These are phyloP conservation scores for Canis aureus DNA, from an alignment of 2,113 vertebrate species.

Conservation along the genomic window DNA sequence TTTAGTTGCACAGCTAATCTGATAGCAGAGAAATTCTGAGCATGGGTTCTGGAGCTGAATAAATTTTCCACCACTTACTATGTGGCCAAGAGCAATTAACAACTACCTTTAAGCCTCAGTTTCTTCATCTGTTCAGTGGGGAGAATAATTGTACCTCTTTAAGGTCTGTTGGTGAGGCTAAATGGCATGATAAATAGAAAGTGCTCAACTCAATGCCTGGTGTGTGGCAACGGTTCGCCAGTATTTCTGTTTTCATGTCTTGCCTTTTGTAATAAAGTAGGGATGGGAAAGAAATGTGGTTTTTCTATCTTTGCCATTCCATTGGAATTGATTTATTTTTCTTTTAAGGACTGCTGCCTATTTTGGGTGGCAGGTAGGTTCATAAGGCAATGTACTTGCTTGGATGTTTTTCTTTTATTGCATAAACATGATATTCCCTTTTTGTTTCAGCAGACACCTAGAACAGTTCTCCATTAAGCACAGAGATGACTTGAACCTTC, in stretches of 20 bases:
- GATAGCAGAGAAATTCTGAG: slow-evolving; percentile 20
- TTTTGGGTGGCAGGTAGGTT: not conserved
- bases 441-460: not conserved
- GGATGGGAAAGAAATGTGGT: not conserved
- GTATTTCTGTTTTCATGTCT: not conserved
- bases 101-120: not conserved
- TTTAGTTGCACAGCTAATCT: slow-evolving; percentile 1
- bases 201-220: not conserved
- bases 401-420: slow-evolving; percentile 13
- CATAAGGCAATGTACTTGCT: not conserved
- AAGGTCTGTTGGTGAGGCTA: not conserved
- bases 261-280: not conserved
- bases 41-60: not conserved
- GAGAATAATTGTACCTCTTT: not conserved
- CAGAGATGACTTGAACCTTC: not conserved
- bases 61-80: not conserved
- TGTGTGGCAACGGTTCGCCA: not conserved
- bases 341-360: not conserved
- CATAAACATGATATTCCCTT: not conserved
- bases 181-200: not conserved
- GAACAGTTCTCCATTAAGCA: not conserved
- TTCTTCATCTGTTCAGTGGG: slow-evolving; percentile 16
- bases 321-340: not conserved
- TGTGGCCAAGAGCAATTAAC: not conserved
- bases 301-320: not conserved